A percentile compares a stretch with the other conserved stretches of the same genome.
These are phyloP conservation scores for Lasioglossum lativentre DNA, from an alignment of 2,888 invertebrate genomes.

Conservation along the genomic window DNA sequence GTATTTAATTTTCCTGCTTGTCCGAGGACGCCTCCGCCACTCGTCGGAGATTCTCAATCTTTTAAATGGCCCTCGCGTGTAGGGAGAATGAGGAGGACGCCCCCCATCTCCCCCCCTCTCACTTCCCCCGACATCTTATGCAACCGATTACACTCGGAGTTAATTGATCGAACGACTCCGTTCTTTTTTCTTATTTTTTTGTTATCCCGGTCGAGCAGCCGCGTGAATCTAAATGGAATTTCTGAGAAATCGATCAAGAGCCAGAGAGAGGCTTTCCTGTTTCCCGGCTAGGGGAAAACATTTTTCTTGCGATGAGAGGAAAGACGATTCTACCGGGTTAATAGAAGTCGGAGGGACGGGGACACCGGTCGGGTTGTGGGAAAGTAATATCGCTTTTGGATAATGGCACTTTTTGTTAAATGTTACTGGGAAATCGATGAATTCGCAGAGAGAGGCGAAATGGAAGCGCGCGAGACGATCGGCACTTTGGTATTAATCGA, in stretches of 20 bases:
- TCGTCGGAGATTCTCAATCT: slow-evolving; percentile 16
- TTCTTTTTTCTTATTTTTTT: background rate
- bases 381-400: background rate
- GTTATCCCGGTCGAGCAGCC: background rate
- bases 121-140: background rate
- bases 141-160: slow-evolving; percentile 23
- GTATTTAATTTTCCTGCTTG: slow-evolving; percentile 45
- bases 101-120: too few relatives aligned
- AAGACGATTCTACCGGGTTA: background rate
- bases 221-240: slow-evolving; percentile 19
- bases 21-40: slow-evolving; percentile 20
- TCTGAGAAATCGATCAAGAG: background rate
- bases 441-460: background rate
- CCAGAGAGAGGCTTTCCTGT: slow-evolving; percentile 4
- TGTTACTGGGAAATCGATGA: slow-evolving; percentile 4
- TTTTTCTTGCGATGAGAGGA: background rate
- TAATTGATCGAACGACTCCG: slow-evolving; percentile 20
- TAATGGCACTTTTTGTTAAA: slow-evolving; percentile 9
- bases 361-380: too few relatives aligned
- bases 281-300: background rate
- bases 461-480: background rate
- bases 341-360: background rate
- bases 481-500: background rate
- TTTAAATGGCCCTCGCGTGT: slow-evolving; percentile 31
- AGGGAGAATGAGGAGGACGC: background rate